Conservation (phyloP, 2,888 invertebrate species). For the Mimumesa dahlbomi region DNA sequence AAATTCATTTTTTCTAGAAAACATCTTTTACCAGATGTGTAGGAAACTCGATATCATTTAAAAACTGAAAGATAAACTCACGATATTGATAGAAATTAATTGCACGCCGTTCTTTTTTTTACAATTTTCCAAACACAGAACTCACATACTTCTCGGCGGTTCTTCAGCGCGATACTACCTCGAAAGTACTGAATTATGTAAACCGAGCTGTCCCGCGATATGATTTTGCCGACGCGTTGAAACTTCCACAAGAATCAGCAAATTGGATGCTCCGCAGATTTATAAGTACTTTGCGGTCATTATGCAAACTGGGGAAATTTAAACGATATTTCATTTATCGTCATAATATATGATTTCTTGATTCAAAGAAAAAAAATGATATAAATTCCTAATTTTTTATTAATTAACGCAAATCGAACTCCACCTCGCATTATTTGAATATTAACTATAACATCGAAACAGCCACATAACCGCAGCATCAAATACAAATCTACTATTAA, state of each 20-base stretch:
- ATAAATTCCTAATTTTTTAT: background rate
- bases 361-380: background rate
- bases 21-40: too few relatives aligned
- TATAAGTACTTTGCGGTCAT: conserved; percentile 25
- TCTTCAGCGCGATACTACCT: conserved; percentile 6
- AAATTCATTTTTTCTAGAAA: too few relatives aligned
- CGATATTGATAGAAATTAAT: conserved; percentile 5
- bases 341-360: too few relatives aligned
- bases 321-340: too few relatives aligned
- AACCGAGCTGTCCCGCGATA: conserved; percentile 16
- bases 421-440: too few relatives aligned
- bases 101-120: conserved; percentile 9
- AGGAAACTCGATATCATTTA: too few relatives aligned
- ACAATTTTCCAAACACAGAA: conserved; percentile 7
- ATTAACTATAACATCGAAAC: too few relatives aligned
- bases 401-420: too few relatives aligned
- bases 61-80: conserved; percentile 23
- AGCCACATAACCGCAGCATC: too few relatives aligned
- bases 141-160: conserved; percentile 5
- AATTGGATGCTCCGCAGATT: conserved; percentile 24
- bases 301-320: too few relatives aligned
- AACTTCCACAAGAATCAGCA: conserved; percentile 39
- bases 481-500: too few relatives aligned
- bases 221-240: conserved; percentile 38
- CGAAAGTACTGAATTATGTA: conserved; percentile 43